Evolutionary conservation across 2,113 vertebrate genomes (phyloP).

Genomic region (Mobula birostris): DNA sequence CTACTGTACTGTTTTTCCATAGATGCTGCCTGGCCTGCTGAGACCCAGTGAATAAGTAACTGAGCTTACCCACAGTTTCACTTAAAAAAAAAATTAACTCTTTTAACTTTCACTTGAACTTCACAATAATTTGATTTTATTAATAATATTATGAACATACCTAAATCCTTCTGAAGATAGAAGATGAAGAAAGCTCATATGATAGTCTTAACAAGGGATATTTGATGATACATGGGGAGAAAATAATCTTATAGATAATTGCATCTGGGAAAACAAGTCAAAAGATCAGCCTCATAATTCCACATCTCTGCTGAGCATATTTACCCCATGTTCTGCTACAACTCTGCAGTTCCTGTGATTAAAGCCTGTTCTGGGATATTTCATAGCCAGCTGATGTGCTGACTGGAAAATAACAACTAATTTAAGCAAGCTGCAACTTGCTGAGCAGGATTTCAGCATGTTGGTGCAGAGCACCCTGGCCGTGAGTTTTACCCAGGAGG

Average conservation of each 20-base stretch:
- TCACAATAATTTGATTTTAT: not conserved
- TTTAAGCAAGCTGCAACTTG: not conserved
- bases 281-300: not conserved
- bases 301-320: not conserved
- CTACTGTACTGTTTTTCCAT: no score
- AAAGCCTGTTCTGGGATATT: not conserved
- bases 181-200: not conserved
- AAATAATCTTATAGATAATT: not conserved
- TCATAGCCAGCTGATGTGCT: not conserved
- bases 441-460: slow-evolving; percentile 4
- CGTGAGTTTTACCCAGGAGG: not conserved
- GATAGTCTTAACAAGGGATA: not conserved
- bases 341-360: not conserved
- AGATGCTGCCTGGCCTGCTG: no score
- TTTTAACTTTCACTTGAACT: not conserved
- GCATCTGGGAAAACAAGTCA: not conserved
- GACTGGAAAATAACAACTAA: not conserved
- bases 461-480: not conserved
- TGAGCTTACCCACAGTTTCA: not conserved
- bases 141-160: not conserved
- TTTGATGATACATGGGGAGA: not conserved
- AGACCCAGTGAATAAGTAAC: not conserved
- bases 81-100: not conserved
- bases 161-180: not conserved
- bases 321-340: not conserved